Evolutionary conservation across 2,113 vertebrate species (phyloP), one percentile per base, ranked within the genome.

Genomic region (Cynoglossus semilaevis): DNA sequence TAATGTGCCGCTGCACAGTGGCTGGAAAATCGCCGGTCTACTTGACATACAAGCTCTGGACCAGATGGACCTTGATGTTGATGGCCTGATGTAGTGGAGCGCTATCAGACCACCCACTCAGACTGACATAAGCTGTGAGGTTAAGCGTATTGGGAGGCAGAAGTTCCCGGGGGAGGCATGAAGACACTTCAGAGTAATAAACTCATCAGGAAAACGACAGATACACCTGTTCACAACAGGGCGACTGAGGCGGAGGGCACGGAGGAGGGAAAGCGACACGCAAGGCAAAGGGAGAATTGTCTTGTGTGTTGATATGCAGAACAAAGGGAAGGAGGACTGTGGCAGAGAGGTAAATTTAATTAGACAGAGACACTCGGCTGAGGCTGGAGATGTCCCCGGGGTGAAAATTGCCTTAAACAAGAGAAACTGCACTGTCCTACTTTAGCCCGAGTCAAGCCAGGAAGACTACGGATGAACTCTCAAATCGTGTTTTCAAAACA

Each of bases 161-260:
- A 38, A 77, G 82, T 85, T 76, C 82, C 81, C 72, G 22, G 29
- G 4, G 85, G 81, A 83, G 79, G 73, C 51, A 73, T 56, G 63
- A 76, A 80, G 78, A 80, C 80, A 74, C 87, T 82, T 87, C 81
- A 80, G 85, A 84, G 85, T 88, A 85, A 88, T 87, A 85, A 85
- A 86, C 83, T 80, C 87, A 85, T 83, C 85, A 84, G 81, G 81
- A 80, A 72, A 79, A 70, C 77, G 85, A 87, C 81, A 77, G 79
- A 81, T 87, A 85, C 81, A 88, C 87, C 85, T 88, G 87, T 85
- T 88, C 81, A 16, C 80, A 74, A 76, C 72, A 74, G 77, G 75
- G 76, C 70, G 74, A 81, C 74, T 51, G 74, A 72, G 66, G 68
- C 50, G 8, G 29, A 52, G 48, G 22, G 58, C 40, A 55, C 42